These are phyloP conservation scores for Indri indri DNA, from an alignment of 2,113 vertebrate genomes.

Conservation along the genomic window DNA sequence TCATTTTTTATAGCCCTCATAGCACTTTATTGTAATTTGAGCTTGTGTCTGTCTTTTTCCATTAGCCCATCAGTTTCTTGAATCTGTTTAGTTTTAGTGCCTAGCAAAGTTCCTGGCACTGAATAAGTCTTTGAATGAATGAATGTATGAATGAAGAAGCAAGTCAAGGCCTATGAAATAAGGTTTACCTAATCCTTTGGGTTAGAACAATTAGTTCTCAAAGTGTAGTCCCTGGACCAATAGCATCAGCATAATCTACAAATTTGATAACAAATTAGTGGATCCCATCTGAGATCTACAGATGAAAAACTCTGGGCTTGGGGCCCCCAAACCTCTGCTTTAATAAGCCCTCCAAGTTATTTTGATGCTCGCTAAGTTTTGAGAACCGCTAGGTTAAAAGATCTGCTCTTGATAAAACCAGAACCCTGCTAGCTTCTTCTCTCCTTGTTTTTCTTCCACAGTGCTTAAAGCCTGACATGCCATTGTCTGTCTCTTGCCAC, in stretches of 20 bases:
- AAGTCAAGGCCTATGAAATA: not conserved
- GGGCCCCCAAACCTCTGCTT: not conserved
- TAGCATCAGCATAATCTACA: not conserved
- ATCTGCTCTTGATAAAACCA: not conserved
- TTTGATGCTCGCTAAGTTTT: constrained; percentile 3
- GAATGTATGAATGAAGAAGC: not conserved
- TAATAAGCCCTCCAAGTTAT: not conserved
- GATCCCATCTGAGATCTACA: not conserved
- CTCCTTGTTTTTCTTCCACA: not conserved
- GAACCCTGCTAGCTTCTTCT: not conserved
- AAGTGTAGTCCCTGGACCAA: not conserved
- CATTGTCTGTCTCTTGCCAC: not conserved
- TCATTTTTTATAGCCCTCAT: not conserved
- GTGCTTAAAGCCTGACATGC: not conserved
- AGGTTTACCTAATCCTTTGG: not conserved
- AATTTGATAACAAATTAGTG: constrained; percentile 5
- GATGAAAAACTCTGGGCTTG: not conserved
- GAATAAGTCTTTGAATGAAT: not conserved
- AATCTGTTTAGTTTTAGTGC: not conserved
- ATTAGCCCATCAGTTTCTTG: constrained; percentile 8
- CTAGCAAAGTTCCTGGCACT: not conserved
- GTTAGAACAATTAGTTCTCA: not conserved
- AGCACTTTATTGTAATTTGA: not conserved
- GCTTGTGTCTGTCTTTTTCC: not conserved
- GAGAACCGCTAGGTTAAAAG: not conserved